Base-by-base conservation (phyloP, 2,888 invertebrate species). In the Gari tellinella region DNA sequence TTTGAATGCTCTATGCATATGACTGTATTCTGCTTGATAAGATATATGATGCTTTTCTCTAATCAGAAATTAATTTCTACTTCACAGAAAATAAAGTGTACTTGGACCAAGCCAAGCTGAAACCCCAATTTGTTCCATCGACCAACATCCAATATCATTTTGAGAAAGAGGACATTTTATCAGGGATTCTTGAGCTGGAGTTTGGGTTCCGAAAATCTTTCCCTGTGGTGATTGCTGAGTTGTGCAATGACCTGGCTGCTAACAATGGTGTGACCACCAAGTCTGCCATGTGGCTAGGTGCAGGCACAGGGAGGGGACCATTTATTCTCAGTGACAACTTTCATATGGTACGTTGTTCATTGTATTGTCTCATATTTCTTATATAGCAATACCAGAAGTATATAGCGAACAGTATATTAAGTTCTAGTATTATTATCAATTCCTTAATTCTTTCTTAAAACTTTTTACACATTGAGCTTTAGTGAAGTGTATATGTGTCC, bases 171-270 rank as follows among this genome's bases (percentile, higher is more conserved):
- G 62, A 65, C 19, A 68, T 84, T 21, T 73, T 84, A 75, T 48
- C 81, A n/a, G 87, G 88, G 19, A 88, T 89, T 48, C 80, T 89
- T 8, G 85, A 86, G 56, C 81, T 81, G 61, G 90, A 90, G 69
- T 90, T 88, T 80, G 88, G 87, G 38, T 86, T 80, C 70, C 84
- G 87, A 58, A 86, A 87, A 55, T 63, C 83, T 17, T 81, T 86
- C 41, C 81, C 87, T 15, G 84, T 77, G 14, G 75, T 66, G 5
- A 73, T 82, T 1, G 82, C 86, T n/a, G 78, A 76, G 4, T 67
- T 81, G 17, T 85, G 84, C 60, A 43, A 62, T 26, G 64, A 73
- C 31, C 70, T 82, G 38, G 65, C 70, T 17, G 64, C 72, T 14
- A 56, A 68, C 21, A 77, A 77, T 49, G 56, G 76, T 10, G 58